Evolutionary conservation across 37 sponge, comb jelly and placozoan species (phyloP), one percentile per base, ranked within the genome.

Genomic region (Corticium candelabrum): DNA sequence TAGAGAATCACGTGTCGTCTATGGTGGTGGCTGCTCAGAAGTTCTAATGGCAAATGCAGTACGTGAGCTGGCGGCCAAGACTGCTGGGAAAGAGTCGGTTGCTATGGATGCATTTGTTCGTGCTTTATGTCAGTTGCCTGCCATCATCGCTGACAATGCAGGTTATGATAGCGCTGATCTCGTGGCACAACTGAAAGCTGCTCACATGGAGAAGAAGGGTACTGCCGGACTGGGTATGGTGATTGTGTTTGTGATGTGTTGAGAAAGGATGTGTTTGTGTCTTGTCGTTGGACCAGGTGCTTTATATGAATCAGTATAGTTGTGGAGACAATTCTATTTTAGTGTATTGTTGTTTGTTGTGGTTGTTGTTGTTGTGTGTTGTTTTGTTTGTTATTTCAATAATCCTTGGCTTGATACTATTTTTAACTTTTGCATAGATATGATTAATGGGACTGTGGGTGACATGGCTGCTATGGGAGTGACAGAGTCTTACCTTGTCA

Each of bases 1-100:
- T 38, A 94, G 89, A 78, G 99, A 98, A 79, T 87, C 92, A 1
- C 87, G 91, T 67, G 82, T 85, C 0, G 92, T 98, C 41, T 91
- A 80, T 77, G 99, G 99, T 37, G 99, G 99, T 84, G 99, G 96
- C 35, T 85, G 90, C 39, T 88, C 90, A 36, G 99, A 98, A 81
- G 91, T 98, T 89, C 79, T 89, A 68, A 98, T 98, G 99, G 94
- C 99, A 34, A 84, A 86, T 76, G 95, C 95, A 38, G 99, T 98
- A 3, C 86, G 86, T 35, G 82, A 91, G 67, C 87, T 94, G 0
- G 89, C 99, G 35, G 79, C 83, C 35, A 83, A 76, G 31, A 93
- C 94, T 36, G 87, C 99, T 0, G 99, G 99, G 50, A 98, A 98
- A 72, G 99, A 98, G 81, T 79, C 93, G 29, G 78, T 91, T 33